phyloP scores from a whole-genome alignment of 1,140 invertebrate species.

The Drosophila kepulauana region DNA sequence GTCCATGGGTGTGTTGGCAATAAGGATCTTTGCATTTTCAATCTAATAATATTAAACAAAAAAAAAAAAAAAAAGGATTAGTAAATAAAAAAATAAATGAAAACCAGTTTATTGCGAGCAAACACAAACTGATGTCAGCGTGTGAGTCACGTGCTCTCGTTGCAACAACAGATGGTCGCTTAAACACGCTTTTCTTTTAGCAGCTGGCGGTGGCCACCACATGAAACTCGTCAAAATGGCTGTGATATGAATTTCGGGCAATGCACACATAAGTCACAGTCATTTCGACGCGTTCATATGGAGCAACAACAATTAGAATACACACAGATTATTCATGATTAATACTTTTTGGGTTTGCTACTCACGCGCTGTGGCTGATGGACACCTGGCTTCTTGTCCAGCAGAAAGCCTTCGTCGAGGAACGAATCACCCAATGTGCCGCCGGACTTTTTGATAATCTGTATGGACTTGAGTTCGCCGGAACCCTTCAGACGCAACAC shows the following conservation, averaged over 20 bases:
- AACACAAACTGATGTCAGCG: not conserved
- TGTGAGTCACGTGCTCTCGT: conserved; percentile 2
- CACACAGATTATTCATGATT: not conserved
- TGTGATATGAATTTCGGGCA: conserved; percentile 75
- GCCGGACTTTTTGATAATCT: conserved; percentile 98
- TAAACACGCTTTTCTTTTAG: not conserved
- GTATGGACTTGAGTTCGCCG: conserved; percentile 97
- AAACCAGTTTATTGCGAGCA: not conserved
- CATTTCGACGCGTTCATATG: conserved; percentile 73
- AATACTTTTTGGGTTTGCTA: not conserved
- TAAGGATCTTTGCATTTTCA: conserved; percentile 97
- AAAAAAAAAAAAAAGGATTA: not conserved
- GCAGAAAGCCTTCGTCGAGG: conserved; percentile 98
- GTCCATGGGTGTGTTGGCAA: conserved; percentile 99
- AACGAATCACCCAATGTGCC: conserved; percentile 97
- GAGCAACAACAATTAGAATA: conserved; percentile 36
- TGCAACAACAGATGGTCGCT: conserved; percentile 12
- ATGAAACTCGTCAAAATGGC: conserved; percentile 85
- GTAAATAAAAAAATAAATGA: not conserved
- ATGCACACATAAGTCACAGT: conserved; percentile 79
- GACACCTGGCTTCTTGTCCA: conserved; percentile 98
- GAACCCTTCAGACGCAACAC: conserved; percentile 97
- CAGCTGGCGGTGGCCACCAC: conserved; percentile 40
- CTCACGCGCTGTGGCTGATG: conserved; percentile 92
- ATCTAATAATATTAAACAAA: conserved; percentile 85